These are phyloP conservation scores for Chrysopa pallens DNA, from an alignment of 1,140 invertebrate species.

Conservation along the genomic window DNA sequence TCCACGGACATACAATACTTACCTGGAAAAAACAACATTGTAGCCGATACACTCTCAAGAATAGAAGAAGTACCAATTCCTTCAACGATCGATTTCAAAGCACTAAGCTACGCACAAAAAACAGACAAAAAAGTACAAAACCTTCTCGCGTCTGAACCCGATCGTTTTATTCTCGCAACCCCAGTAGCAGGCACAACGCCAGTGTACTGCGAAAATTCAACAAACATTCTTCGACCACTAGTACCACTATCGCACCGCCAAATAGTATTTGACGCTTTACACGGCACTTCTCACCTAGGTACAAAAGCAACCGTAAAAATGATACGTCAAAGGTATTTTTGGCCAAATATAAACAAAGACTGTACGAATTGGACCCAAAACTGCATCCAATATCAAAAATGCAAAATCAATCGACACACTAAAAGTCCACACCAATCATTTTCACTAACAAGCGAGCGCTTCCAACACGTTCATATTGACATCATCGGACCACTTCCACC, in stretches of 20 bases:
- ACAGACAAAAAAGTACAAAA: slow-evolving; percentile 3
- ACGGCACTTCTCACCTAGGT: slow-evolving; percentile 18
- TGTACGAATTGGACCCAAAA: slow-evolving; percentile 11
- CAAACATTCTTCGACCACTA: slow-evolving; percentile 8
- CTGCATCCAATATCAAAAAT: slow-evolving; percentile 14
- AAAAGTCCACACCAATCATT: slow-evolving; percentile 10
- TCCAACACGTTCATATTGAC: slow-evolving; percentile 12
- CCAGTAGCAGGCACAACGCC: not conserved
- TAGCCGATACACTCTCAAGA: slow-evolving; percentile 15
- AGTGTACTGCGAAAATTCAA: slow-evolving; percentile 12
- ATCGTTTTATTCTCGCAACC: slow-evolving; percentile 1
- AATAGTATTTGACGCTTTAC: slow-evolving; percentile 14
- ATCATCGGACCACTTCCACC: slow-evolving; percentile 17
- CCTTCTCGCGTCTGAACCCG: not conserved
- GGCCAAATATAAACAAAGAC: slow-evolving; percentile 21
- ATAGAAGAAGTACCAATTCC: slow-evolving; percentile 9
- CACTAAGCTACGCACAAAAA: slow-evolving; percentile 3
- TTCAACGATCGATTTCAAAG: slow-evolving; percentile 12
- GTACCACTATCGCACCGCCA: slow-evolving; percentile 10
- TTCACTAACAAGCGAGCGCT: slow-evolving; percentile 6
- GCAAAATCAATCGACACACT: slow-evolving; percentile 13
- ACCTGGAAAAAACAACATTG: slow-evolving; percentile 12
- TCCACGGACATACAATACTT: slow-evolving; percentile 19
- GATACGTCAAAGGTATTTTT: slow-evolving; percentile 21
- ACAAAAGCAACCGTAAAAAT: slow-evolving; percentile 14